A percentile compares a stretch with the other conserved stretches of the same genome.
phyloP scores from a whole-genome alignment of 2,113 vertebrate genomes.

The Variabilichromis moorii region DNA sequence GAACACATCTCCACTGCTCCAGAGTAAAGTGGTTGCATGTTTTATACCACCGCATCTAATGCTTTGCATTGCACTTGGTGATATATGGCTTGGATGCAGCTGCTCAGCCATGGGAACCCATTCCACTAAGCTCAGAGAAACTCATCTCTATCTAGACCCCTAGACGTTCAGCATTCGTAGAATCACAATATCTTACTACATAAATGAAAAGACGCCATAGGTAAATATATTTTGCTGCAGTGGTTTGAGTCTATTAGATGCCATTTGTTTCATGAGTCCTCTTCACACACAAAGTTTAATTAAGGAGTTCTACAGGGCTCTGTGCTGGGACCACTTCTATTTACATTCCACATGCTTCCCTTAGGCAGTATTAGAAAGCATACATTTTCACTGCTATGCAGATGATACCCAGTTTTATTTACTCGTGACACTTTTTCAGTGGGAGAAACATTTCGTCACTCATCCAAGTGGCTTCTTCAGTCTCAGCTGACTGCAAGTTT shows the following conservation, averaged over 20 bases:
- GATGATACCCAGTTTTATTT: neutral
- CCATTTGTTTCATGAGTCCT: neutral
- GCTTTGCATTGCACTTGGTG: neutral
- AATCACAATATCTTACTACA: neutral
- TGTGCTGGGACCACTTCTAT: neutral
- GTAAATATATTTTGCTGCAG: neutral
- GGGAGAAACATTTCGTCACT: neutral
- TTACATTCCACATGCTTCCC: neutral
- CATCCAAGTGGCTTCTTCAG: neutral
- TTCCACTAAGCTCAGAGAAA: neutral
- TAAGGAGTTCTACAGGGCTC: neutral
- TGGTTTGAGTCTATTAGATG: neutral
- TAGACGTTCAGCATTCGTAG: rapidly evolving
- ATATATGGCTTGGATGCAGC: neutral
- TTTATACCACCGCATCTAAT: neutral
- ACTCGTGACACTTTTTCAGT: neutral
- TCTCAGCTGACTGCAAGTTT: neutral
- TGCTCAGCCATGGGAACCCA: rapidly evolving
- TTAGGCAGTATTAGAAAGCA: neutral
- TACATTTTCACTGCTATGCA: neutral
- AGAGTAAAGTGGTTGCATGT: neutral
- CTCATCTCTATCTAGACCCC: neutral
- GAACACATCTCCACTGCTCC: neutral
- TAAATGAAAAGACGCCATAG: neutral
- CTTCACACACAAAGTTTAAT: neutral